Evolutionary conservation across 2,888 invertebrate genomes (phyloP).

Genomic region (Conops quadrifasciatus): DNA sequence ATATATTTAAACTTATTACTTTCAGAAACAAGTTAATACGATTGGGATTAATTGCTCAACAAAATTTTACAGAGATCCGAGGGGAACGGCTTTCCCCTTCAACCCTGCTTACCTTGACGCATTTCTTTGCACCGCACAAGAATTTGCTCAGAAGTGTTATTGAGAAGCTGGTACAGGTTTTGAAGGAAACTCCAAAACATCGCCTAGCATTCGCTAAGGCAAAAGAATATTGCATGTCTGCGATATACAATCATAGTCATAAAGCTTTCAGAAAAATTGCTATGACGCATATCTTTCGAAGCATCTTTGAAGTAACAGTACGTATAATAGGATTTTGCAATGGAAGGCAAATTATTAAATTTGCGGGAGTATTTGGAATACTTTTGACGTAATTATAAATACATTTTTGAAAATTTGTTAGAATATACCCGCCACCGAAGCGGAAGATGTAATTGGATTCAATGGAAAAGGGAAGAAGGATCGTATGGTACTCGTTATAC

Average conservation of each 20-base stretch:
- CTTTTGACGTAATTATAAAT: no score
- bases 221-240: constrained; percentile 59
- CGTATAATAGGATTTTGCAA: constrained; percentile 46
- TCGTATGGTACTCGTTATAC: constrained; percentile 68
- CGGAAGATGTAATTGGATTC: constrained; percentile 23
- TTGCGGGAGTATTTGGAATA: no score
- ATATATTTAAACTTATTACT: constrained; percentile 64
- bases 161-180: constrained; percentile 53
- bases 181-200: constrained; percentile 67
- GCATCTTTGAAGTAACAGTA: constrained; percentile 68
- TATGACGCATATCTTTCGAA: constrained; percentile 66
- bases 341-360: no score
- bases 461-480: constrained; percentile 46
- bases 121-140: constrained; percentile 72
- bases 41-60: constrained; percentile 71
- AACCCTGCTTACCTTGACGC: constrained; percentile 70
- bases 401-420: constrained; percentile 5
- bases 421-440: constrained; percentile 34
- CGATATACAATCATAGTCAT: constrained; percentile 38
- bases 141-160: constrained; percentile 65
- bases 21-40: constrained; percentile 70
- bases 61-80: constrained; percentile 69
- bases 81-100: constrained; percentile 64
- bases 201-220: constrained; percentile 67
- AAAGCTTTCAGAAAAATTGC: constrained; percentile 53